Conservation (phyloP, 37 sponge, comb jelly and placozoan species). For the Ephydatia muelleri region DNA sequence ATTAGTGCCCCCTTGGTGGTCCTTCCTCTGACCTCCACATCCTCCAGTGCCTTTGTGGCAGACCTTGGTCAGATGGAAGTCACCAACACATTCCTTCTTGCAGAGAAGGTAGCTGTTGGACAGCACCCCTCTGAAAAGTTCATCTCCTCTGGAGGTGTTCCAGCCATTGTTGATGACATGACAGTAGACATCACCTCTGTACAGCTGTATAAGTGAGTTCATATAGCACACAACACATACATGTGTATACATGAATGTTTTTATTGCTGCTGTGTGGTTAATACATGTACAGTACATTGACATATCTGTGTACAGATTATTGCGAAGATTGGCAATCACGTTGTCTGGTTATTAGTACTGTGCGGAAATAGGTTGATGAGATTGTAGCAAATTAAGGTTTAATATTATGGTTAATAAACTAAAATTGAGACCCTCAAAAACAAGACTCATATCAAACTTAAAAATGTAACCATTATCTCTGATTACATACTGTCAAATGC, state of each 20-base stretch:
- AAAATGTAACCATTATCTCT: too few species aligned
- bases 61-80: conserved; percentile 46
- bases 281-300: not conserved
- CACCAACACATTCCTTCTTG: conserved; percentile 37
- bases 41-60: conserved; percentile 40
- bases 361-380: too few species aligned
- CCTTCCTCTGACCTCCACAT: conserved; percentile 38
- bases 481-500: too few species aligned
- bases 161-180: conserved; percentile 52
- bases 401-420: too few species aligned
- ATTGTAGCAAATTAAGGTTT: too few species aligned
- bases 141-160: conserved; percentile 2
- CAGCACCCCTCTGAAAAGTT: not conserved
- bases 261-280: not conserved
- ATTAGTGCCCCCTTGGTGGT: conserved; percentile 43
- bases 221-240: too few species aligned
- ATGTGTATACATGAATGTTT: not conserved
- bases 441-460: too few species aligned
- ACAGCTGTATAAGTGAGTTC: conserved; percentile 35
- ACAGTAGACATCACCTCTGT: conserved; percentile 24
- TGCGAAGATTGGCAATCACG: too few species aligned
- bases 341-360: too few species aligned
- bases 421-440: too few species aligned
- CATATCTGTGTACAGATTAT: too few species aligned
- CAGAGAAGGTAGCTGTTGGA: conserved; percentile 6